Evolutionary conservation across 2,113 vertebrate genomes (phyloP), one percentile per base, ranked within the genome.

Genomic region (Scartelaos histophorus): DNA sequence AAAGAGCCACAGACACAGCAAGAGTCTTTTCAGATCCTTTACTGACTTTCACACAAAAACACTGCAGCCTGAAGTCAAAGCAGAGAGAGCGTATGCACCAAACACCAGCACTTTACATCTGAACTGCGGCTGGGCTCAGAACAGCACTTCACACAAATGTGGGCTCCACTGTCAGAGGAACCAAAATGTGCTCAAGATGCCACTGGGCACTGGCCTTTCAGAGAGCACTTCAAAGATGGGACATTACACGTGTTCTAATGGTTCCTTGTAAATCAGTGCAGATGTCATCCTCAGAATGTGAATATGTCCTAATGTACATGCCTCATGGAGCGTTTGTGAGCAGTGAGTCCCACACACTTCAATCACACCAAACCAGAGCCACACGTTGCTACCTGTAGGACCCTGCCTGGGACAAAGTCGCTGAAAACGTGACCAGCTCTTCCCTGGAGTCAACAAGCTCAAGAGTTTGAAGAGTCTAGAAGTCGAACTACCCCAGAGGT

Each of bases 21-120:
- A 93, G 92, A 94, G 90, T 91, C 91, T 93, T 93, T 92, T 92
- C 93, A 94, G 80, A 92, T n/a, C 88, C 93, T 90, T 87, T 87
- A 11, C 92, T 82, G 92, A 90, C 90, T 93, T 90, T 83, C 81
- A 90, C 88, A 90, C 74, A 77, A 78, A 58, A 78, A 85, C 81
- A 84, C 46, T 46, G 53, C 19, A 57, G 73, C 72, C 74, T 70
- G 56, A 38, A 71, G 60, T 11, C 34, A 74, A 70, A 38, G 51
- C 21, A 66, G 78, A 82, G 84, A 89, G 68, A 87, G 56, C 74
- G 78, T 67, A 69, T 86, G 81, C 84, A 82, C 83, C 80, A 86
- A 85, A 87, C 78, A 70, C 51, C 19, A 24, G 7, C 25, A 58
- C 17, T 46, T 70, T 62, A 62, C 29, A 29, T 29, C 4, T 29